Conservation (phyloP, 2,113 vertebrate genomes). For the Saimiri boliviensis region DNA sequence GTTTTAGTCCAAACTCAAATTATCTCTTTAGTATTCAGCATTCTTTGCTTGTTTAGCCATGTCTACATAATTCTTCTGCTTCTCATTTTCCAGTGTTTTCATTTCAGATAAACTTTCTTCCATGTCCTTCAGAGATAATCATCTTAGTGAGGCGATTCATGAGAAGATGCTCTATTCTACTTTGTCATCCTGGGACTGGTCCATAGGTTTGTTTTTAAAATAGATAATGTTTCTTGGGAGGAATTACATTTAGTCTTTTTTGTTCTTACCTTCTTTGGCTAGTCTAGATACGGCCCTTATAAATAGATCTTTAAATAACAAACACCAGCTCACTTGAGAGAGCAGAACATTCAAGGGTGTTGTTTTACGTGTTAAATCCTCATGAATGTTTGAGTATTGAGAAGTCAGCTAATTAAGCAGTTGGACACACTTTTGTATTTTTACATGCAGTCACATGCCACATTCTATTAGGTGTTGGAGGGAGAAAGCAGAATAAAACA, state of each 20-base stretch:
- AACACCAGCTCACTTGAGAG: neutral
- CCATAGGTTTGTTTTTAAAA: neutral
- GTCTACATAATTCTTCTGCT: neutral
- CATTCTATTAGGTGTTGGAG: neutral
- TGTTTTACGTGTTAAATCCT: neutral
- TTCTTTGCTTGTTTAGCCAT: neutral
- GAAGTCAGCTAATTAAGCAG: slow-evolving; percentile 3
- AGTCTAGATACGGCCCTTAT: neutral
- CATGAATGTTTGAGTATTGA: neutral
- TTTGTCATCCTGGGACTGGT: neutral
- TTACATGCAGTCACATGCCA: neutral
- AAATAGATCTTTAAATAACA: slow-evolving; percentile 18
- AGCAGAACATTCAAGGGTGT: neutral
- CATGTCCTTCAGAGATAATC: slow-evolving; percentile 6
- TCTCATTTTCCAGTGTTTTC: slow-evolving; percentile 49
- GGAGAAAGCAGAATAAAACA: neutral
- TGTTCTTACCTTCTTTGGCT: slow-evolving; percentile 4
- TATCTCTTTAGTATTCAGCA: neutral
- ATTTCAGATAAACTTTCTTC: slow-evolving; percentile 23
- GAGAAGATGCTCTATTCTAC: neutral
- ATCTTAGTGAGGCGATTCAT: neutral
- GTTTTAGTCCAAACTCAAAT: slow-evolving; percentile 17
- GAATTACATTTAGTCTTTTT: slow-evolving; percentile 33
- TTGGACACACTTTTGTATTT: neutral
- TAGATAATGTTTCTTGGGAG: slow-evolving; percentile 34